A percentile compares a stretch with the other conserved stretches of the same genome.
These are phyloP conservation scores for Ceratotherium simum DNA, from an alignment of 2,113 vertebrate genomes.

Conservation along the genomic window DNA sequence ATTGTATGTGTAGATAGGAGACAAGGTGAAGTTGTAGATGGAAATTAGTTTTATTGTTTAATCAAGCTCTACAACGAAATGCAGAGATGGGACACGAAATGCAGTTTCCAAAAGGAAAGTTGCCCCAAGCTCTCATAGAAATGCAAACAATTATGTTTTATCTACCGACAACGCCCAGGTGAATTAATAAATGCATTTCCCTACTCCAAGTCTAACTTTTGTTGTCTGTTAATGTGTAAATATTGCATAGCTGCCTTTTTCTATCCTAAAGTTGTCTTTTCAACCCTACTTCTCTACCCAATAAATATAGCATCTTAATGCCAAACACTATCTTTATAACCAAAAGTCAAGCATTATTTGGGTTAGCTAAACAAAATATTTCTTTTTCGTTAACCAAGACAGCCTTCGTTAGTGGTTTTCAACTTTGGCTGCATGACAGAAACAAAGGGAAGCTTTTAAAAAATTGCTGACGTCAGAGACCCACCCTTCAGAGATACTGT, in stretches of 20 bases:
- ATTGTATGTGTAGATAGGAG: not conserved
- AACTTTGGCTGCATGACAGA: not conserved
- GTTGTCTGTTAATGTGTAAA: slow-evolving; percentile 12
- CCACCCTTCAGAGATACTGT: not conserved
- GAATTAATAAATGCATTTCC: slow-evolving; percentile 44
- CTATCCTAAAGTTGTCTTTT: slow-evolving; percentile 4
- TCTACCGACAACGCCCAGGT: slow-evolving; percentile 28
- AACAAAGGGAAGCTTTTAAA: not conserved
- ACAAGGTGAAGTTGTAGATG: not conserved
- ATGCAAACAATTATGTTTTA: slow-evolving; percentile 66
- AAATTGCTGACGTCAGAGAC: not conserved
- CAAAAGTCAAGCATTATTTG: not conserved
- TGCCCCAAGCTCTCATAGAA: slow-evolving; percentile 55
- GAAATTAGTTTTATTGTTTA: slow-evolving; percentile 69
- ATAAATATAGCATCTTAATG: not conserved
- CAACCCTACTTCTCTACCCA: not conserved
- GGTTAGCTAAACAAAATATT: not conserved
- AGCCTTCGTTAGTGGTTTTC: not conserved
- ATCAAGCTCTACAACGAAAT: slow-evolving; percentile 67
- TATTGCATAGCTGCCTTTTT: not conserved
- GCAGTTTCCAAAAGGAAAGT: slow-evolving; percentile 55
- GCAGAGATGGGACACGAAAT: slow-evolving; percentile 24
- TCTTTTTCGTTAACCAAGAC: not conserved
- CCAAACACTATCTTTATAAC: not conserved
- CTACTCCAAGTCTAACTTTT: slow-evolving; percentile 6